These are phyloP conservation scores for Stegostoma tigrinum DNA, from an alignment of 2,113 vertebrate species.

Conservation along the genomic window DNA sequence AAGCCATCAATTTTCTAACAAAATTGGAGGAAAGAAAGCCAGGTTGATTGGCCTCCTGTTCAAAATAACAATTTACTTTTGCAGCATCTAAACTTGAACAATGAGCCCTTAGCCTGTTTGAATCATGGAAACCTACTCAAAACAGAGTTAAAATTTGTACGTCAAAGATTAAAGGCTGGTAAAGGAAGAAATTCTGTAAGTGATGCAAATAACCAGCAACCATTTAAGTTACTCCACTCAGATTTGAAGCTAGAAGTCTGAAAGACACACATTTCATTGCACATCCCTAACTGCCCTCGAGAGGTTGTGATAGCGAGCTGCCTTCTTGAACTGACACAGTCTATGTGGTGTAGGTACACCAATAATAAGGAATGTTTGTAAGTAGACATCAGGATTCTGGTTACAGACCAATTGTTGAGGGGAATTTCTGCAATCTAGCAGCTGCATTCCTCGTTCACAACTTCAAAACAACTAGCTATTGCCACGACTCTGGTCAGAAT, in stretches of 20 bases:
- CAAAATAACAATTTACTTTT: not conserved
- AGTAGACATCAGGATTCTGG: not conserved
- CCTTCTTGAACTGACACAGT: no score
- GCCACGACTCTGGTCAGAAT: no score
- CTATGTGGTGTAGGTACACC: no score
- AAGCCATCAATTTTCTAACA: not conserved
- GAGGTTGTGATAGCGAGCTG: no score
- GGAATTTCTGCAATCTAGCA: not conserved
- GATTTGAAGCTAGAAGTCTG: not conserved
- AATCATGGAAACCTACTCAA: not conserved
- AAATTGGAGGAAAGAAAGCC: not conserved
- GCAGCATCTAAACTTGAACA: not conserved
- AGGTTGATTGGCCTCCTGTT: not conserved
- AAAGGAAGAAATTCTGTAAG: not conserved
- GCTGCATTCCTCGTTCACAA: not conserved
- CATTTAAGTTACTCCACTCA: not conserved
- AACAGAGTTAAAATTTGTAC: not conserved
- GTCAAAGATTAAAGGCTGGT: no score
- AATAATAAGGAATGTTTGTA: not conserved
- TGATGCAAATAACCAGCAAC: not conserved
- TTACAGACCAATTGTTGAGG: not conserved
- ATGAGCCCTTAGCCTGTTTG: not conserved
- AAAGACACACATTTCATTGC: no score
- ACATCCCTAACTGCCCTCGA: no score
- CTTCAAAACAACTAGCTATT: not conserved